Base-by-base conservation (phyloP, 2,113 vertebrate genomes). In the Budorcas taxicolor region DNA sequence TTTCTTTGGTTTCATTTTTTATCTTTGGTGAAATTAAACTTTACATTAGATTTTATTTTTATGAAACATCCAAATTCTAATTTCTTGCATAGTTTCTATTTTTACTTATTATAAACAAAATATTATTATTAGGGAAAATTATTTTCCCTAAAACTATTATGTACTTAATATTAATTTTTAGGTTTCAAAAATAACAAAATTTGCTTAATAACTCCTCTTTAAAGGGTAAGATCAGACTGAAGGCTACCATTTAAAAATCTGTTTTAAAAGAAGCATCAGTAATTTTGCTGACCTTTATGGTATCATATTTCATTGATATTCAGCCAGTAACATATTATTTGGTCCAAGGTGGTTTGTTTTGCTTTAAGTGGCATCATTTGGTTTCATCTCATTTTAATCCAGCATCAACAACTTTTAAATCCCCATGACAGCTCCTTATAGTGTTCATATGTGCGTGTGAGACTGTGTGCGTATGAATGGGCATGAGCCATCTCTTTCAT, bases 21-120 rank as follows among this genome's bases (percentile, higher is more conserved):
- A 83, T 87, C 45, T 93, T 92, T 53, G 55, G 6, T 82, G 40
- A 50, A 95, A 87, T 76, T 90, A 33, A 92, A 47, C 12, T 92
- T 97, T 91, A 83, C 8, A 10, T 90, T 74, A 82, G 6, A 95
- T 81, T 84, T 95, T 7, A 90, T 84, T 91, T 93, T 94, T 85
- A 84, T 85, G 16, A 97, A 87, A 83, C 57, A 58, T 36, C 1
- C 36, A 87, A 97, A 83, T 82, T 78, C 33, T 96, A 52, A 36
- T n/a, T 21, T 96, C 58, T 87, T 80, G 0, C 25, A 57, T 87
- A 55, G 57, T 64, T 78, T 93, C 45, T 52, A 29, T 53, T 96
- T 97, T 90, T 62, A 36, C 40, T 60, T 92, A 64, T 71, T 85
- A 58, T n/a, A 92, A 92, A 50, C 15, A n/a, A 71, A 71, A 71